phyloP scores from a whole-genome alignment of 2,113 vertebrate species.

The Corydoras maculifer region DNA sequence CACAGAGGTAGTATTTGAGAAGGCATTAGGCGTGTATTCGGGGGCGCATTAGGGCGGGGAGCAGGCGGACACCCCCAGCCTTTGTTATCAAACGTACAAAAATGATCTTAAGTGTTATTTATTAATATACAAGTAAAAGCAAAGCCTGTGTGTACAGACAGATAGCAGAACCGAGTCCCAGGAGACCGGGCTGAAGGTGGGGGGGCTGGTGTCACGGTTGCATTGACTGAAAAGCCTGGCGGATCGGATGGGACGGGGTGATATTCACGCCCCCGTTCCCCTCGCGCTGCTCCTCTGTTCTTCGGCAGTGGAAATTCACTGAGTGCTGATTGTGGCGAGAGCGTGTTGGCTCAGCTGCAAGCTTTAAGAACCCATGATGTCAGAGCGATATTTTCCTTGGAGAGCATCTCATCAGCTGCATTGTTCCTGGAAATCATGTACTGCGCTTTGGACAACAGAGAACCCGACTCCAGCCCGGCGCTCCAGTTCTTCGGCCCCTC shows the following conservation, averaged over 20 bases:
- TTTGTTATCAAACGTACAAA: no score
- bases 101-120: no score
- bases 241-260: not conserved
- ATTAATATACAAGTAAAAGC: no score
- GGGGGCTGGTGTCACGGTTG: no score
- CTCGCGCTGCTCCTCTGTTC: constrained; percentile 43
- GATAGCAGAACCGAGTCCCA: no score
- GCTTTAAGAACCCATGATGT: constrained; percentile 76
- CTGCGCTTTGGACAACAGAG: constrained; percentile 63
- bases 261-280: constrained; percentile 31
- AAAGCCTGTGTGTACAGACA: no score
- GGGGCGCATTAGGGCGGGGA: no score
- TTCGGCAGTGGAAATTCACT: constrained; percentile 74
- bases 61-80: no score
- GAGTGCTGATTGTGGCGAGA: constrained; percentile 69
- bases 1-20: constrained; percentile 55
- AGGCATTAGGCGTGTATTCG: constrained; percentile 30
- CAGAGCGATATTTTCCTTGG: constrained; percentile 76
- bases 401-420: constrained; percentile 71
- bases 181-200: no score
- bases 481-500: constrained; percentile 20
- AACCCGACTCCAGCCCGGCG: constrained; percentile 49
- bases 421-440: constrained; percentile 74
- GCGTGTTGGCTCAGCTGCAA: constrained; percentile 69
- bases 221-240: no score